Evolutionary conservation across 53 echinoderm and acorn worm species (phyloP).

Genomic region (Paelopatides confundens): DNA sequence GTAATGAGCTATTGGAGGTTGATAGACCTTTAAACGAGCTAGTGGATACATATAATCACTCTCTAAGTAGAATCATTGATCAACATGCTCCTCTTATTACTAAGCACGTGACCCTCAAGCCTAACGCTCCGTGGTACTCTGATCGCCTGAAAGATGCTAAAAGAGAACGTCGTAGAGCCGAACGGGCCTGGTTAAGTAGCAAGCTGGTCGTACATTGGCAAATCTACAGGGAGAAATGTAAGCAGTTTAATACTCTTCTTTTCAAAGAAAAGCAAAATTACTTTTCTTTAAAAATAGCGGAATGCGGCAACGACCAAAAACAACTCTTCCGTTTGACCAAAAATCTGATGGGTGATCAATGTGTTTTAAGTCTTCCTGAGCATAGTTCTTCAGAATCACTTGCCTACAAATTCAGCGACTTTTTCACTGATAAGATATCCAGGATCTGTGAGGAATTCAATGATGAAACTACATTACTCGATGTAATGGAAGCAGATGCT

Average conservation of each 20-base stretch:
- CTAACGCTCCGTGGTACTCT: conserved; percentile 43
- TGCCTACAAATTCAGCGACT: conserved; percentile 21
- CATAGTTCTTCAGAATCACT: conserved; percentile 7
- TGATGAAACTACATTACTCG: too few species aligned
- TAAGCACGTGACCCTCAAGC: conserved; percentile 27
- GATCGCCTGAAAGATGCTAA: conserved; percentile 40
- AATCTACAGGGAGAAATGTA: conserved; percentile 5
- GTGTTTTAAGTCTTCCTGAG: not conserved
- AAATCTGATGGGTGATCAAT: not conserved
- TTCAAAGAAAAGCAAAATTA: not conserved
- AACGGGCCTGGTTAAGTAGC: not conserved
- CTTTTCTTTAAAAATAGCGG: not conserved
- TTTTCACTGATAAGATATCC: not conserved
- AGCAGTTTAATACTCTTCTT: not conserved
- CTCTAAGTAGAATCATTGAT: not conserved
- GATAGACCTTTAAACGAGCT: not conserved
- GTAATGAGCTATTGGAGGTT: not conserved
- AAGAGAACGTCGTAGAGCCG: conserved; percentile 6
- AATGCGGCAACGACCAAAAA: conserved; percentile 30
- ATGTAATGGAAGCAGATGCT: too few species aligned
- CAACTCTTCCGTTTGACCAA: too few species aligned
- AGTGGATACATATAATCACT: not conserved
- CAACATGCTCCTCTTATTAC: not conserved
- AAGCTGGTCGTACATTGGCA: not conserved
- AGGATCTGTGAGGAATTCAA: not conserved